Evolutionary conservation across 2,797 vertebrate species (phyloP).

Genomic region (Premnoplex brunnescens): DNA sequence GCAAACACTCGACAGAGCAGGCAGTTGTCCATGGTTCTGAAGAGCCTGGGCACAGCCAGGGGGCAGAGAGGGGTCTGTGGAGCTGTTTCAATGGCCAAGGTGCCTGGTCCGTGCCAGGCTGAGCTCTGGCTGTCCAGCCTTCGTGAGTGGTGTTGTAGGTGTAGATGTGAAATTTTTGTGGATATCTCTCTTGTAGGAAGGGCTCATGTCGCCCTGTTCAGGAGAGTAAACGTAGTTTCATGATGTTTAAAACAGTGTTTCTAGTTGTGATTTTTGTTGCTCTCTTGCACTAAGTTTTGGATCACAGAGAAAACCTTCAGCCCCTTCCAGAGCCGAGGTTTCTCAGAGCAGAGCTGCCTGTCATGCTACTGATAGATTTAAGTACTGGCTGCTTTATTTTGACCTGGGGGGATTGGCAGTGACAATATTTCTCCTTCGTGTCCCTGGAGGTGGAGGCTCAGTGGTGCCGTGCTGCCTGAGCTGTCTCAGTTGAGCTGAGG

Average conservation of each 20-base stretch:
- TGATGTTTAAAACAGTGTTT: background rate
- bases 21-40: background rate
- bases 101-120: background rate
- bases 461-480: background rate
- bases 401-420: background rate
- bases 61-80: too few species aligned
- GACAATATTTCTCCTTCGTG: background rate
- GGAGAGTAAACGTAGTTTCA: background rate
- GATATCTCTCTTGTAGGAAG: background rate
- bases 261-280: background rate
- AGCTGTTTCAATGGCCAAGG: fast-evolving
- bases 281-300: background rate
- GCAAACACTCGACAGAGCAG: background rate
- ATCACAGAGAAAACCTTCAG: background rate
- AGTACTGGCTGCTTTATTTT: background rate
- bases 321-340: background rate
- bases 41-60: background rate
- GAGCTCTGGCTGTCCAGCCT: background rate
- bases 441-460: background rate
- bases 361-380: background rate
- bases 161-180: background rate
- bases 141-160: background rate
- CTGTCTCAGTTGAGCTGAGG: background rate
- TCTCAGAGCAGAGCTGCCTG: background rate
- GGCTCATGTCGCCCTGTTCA: background rate